Evolutionary conservation across 2,797 vertebrate species (phyloP).

Genomic region (Aeoliscus strigatus): DNA sequence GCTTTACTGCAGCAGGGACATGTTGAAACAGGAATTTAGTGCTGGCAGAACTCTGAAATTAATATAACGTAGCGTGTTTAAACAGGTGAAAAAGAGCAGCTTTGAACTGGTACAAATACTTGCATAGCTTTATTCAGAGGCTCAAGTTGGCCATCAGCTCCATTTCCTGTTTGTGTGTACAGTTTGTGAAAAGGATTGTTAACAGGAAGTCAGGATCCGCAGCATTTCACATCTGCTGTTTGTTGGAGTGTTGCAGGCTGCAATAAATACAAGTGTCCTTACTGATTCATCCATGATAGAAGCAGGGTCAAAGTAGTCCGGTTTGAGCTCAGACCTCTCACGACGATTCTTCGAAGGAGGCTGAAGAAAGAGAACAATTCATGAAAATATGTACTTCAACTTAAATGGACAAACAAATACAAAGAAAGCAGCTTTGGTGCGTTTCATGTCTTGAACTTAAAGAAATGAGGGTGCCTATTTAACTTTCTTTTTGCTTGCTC

Average conservation of each 20-base stretch:
- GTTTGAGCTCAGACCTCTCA: constrained; percentile 97
- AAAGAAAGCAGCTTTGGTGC: constrained; percentile 5
- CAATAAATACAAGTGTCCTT: constrained; percentile 48
- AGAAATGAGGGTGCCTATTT: constrained; percentile 25
- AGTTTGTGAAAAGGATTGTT: no score
- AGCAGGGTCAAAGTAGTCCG: constrained; percentile 98
- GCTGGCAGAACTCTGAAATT: constrained; percentile 8
- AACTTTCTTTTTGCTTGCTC: constrained; percentile 43
- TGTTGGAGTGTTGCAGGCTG: no score
- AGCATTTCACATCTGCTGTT: neutral
- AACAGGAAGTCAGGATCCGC: neutral
- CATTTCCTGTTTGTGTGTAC: neutral
- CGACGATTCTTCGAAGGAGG: constrained; percentile 98
- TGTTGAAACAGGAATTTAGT: constrained; percentile 16
- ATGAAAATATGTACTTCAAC: neutral
- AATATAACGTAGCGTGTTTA: constrained; percentile 21
- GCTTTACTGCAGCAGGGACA: constrained; percentile 11
- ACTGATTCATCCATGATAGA: constrained; percentile 99
- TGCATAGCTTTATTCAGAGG: neutral
- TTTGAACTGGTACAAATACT: constrained; percentile 12
- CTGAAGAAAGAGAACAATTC: constrained; percentile 62
- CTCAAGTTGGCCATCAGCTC: constrained; percentile 11
- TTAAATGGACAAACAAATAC: no score
- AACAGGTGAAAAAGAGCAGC: constrained; percentile 6
- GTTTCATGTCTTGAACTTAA: constrained; percentile 12